A percentile compares a stretch with the other conserved stretches of the same genome.
Evolutionary conservation across 2,113 vertebrate species (phyloP).

Genomic region (Perognathus longimembris): DNA sequence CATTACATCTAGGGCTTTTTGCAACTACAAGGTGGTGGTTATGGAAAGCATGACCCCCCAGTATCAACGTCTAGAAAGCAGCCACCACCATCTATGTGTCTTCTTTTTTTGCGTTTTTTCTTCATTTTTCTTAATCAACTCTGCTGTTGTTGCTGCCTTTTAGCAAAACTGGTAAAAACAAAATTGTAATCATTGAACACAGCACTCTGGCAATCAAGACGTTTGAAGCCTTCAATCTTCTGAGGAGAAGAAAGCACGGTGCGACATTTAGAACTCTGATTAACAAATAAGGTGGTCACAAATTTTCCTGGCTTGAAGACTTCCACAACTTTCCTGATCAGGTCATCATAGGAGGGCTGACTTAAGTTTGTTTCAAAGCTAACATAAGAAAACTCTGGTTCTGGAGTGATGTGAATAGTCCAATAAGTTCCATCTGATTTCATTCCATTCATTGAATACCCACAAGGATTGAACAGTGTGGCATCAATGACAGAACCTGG

Average conservation of each 20-base stretch:
- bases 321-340: slow-evolving; percentile 94
- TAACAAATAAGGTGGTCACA: slow-evolving; percentile 91
- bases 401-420: slow-evolving; percentile 99
- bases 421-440: slow-evolving; percentile 98
- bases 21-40: too few relatives aligned
- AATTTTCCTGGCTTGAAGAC: slow-evolving; percentile 98
- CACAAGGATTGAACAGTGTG: too few relatives aligned
- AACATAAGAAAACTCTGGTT: slow-evolving; percentile 98
- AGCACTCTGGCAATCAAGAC: neutral
- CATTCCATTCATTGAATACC: slow-evolving; percentile 89
- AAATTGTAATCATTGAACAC: slow-evolving; percentile 69
- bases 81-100: too few relatives aligned
- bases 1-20: too few relatives aligned
- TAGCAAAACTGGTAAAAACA: slow-evolving; percentile 96
- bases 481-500: too few relatives aligned
- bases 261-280: slow-evolving; percentile 98
- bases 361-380: slow-evolving; percentile 98
- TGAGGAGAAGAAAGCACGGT: slow-evolving; percentile 94
- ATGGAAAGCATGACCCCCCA: too few relatives aligned
- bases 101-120: too few relatives aligned
- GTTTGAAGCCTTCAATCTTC: slow-evolving; percentile 86
- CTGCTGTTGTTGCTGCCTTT: slow-evolving; percentile 93
- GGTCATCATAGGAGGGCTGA: slow-evolving; percentile 83
- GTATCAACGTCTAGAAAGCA: too few relatives aligned
- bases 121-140: slow-evolving; percentile 89